phyloP scores from a whole-genome alignment of 2,888 invertebrate species.

The Stomorhina lunata region DNA sequence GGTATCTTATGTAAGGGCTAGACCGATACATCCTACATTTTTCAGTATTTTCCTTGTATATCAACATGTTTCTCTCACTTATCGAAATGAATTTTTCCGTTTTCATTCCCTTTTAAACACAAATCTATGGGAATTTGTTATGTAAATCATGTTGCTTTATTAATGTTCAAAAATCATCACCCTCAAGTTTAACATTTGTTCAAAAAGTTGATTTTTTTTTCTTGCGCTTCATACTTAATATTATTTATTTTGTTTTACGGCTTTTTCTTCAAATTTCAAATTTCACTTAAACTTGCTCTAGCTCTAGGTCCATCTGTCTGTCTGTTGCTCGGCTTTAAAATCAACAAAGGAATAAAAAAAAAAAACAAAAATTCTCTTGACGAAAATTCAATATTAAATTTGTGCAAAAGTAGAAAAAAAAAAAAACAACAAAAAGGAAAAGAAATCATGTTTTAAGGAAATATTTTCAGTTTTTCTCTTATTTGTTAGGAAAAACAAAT shows the following conservation, averaged over 20 bases:
- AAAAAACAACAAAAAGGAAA: too few relatives aligned
- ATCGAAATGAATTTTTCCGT: background rate
- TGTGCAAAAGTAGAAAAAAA: too few relatives aligned
- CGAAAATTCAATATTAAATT: background rate
- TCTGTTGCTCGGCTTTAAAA: background rate
- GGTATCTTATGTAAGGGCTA: too few relatives aligned
- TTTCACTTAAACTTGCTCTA: too few relatives aligned
- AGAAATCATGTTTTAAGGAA: too few relatives aligned
- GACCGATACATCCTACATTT: too few relatives aligned
- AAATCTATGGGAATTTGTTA: background rate
- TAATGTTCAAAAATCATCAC: conserved; percentile 37
- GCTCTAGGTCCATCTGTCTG: too few relatives aligned
- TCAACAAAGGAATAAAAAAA: conserved; percentile 30
- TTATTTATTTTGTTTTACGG: background rate
- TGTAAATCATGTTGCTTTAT: conserved; percentile 35
- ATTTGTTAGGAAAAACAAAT: conserved; percentile 14
- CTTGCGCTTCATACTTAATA: too few relatives aligned
- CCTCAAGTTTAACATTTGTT: background rate
- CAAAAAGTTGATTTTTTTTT: background rate
- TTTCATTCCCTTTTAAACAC: background rate
- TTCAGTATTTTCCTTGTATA: conserved; percentile 9
- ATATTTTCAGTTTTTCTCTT: conserved; percentile 15
- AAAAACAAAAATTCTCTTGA: too few relatives aligned
- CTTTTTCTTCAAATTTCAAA: too few relatives aligned
- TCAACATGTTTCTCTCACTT: conserved; percentile 47